Conservation (phyloP, 2,113 vertebrate species). For the Physeter macrocephalus region DNA sequence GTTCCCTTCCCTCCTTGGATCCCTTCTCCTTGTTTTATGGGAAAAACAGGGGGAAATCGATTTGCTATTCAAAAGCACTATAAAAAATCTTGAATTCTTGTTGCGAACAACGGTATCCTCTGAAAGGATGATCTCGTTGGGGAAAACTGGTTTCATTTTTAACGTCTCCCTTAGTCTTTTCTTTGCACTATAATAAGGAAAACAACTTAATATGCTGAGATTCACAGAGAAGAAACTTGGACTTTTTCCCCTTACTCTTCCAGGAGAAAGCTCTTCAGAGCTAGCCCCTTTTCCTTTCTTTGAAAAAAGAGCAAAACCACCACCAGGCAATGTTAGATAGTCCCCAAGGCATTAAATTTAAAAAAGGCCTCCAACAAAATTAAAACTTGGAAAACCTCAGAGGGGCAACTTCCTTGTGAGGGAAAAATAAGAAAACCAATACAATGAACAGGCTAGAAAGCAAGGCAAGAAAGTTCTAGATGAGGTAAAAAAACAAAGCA, state of each 20-base stretch:
- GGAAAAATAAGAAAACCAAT: constrained; percentile 24
- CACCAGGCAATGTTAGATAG: constrained; percentile 26
- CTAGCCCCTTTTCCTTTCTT: constrained; percentile 31
- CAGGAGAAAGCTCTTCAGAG: constrained; percentile 21
- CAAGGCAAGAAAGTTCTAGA: constrained; percentile 44
- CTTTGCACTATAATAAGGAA: constrained; percentile 29
- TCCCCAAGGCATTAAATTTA: constrained; percentile 43
- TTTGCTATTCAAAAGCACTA: constrained; percentile 29
- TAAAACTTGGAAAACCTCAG: constrained; percentile 50
- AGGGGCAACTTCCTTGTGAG: constrained; percentile 24
- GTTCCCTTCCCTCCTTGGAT: not conserved
- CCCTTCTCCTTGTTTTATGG: not conserved
- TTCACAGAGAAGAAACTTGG: not conserved
- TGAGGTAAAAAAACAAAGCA: constrained; percentile 25
- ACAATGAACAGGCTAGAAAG: constrained; percentile 8
- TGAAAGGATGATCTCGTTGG: constrained; percentile 1
- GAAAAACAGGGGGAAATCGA: not conserved
- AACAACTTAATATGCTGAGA: constrained; percentile 16
- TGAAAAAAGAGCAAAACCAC: constrained; percentile 52
- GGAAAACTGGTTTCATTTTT: constrained; percentile 32
- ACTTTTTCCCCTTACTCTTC: not conserved
- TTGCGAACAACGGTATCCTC: not conserved
- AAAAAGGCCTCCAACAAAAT: constrained; percentile 42
- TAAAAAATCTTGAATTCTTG: constrained; percentile 34
- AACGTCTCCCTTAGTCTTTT: constrained; percentile 11